Conservation (phyloP, 2,888 invertebrate species). For the Ditula angustiorana region DNA sequence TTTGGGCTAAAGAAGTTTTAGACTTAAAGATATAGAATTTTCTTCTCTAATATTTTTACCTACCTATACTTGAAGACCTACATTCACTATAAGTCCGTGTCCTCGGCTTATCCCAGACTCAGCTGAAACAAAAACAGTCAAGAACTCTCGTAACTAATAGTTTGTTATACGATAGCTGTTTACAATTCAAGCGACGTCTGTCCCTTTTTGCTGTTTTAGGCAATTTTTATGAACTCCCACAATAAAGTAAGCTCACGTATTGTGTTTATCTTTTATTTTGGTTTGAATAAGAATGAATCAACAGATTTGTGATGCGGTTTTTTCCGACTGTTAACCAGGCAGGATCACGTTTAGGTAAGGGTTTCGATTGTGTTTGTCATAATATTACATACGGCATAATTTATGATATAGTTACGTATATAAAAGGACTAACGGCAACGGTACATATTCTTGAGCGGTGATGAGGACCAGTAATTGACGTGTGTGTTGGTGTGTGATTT, state of each 20-base stretch:
- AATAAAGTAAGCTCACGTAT: slow-evolving; percentile 21
- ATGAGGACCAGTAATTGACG: no score
- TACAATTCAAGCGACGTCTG: slow-evolving; percentile 31
- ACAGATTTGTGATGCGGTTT: neutral
- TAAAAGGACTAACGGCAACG: no score
- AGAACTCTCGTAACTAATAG: slow-evolving; percentile 37
- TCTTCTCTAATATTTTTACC: no score
- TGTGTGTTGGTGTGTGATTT: no score
- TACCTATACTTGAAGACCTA: no score
- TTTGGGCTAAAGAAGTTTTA: no score
- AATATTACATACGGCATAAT: no score
- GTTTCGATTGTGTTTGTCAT: no score
- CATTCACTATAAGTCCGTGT: neutral
- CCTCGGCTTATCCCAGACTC: slow-evolving; percentile 31
- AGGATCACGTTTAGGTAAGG: no score
- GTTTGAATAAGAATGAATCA: slow-evolving; percentile 3
- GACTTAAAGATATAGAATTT: no score
- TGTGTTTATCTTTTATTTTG: slow-evolving; percentile 19
- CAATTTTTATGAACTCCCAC: slow-evolving; percentile 32
- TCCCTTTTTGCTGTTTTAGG: slow-evolving; percentile 35
- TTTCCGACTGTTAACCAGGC: neutral
- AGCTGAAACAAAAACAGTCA: slow-evolving; percentile 26
- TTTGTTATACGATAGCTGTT: slow-evolving; percentile 33
- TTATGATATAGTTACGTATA: no score
- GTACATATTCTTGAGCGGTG: no score